Base-by-base conservation (phyloP, 2,888 invertebrate genomes). In the Clanis bilineata region DNA sequence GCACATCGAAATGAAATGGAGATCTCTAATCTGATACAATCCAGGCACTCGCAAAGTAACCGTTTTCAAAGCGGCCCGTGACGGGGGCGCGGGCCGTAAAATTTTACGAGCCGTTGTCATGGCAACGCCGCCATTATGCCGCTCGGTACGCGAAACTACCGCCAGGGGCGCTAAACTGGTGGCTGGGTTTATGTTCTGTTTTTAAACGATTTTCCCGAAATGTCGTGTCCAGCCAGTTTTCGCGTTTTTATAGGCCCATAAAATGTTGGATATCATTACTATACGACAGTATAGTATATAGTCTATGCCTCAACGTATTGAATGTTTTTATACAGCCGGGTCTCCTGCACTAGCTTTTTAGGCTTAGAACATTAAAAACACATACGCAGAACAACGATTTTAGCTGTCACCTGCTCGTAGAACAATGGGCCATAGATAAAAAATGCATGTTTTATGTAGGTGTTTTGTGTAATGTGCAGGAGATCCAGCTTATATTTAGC, bases 41-140 rank as follows among this genome's bases (percentile, higher is more conserved):
- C 59, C 66, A 64, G 72, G 63, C 71, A 69, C 69, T 71, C 60
- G 64, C 73, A 75, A 71, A 77, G 78, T 79, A 78, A 76, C 78
- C 71, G 73, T 80, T 81, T 80, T 80, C 75, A 80, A 83, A 76
- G 76, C 74, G 71, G 67, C 68, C 65, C 68, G 69, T 70, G 72
- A 60, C 63, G 76, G 83, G 85, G 82, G 84, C 74, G 82, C 76
- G 78, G 72, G 83, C 74, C 80, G 81, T 90, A 89, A 90, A 90
- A 90, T 90, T 90, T 90, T 90, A 90, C 82, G 89, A 87, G 56
- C 77, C 62, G 87, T 86, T 66, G 70, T 78, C 80, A 86, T 87
- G 76, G 81, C 83, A 78, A 89, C 90, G 80, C 77, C 77, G 88
- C 89, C 86, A 85, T 87, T 80, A 76, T 63, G 67, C 70, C 61